phyloP scores from a whole-genome alignment of 2,888 invertebrate species.

The Imbricaverruca yamaguchii region DNA sequence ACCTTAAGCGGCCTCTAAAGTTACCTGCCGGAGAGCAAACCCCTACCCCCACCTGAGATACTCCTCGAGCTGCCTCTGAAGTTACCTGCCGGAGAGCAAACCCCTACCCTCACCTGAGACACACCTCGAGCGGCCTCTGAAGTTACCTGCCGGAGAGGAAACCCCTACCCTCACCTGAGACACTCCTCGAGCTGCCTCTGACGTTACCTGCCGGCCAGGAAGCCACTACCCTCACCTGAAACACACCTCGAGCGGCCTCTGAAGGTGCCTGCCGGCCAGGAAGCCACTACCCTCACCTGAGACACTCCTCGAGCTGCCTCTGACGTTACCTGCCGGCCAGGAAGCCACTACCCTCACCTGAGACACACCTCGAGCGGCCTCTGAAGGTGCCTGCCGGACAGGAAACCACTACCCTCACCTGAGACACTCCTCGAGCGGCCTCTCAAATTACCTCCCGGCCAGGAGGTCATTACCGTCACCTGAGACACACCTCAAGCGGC shows the following conservation, averaged over 20 bases:
- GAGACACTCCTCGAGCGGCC: not conserved
- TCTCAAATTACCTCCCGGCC: too few species aligned
- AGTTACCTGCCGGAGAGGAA: constrained; percentile 54
- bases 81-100: not conserved
- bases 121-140: too few species aligned
- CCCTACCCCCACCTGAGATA: constrained; percentile 44
- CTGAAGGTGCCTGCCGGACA: constrained; percentile 45
- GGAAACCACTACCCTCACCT: constrained; percentile 44
- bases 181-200: constrained; percentile 43
- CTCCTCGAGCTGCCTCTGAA: constrained; percentile 34
- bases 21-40: constrained; percentile 55
- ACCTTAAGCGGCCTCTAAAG: constrained; percentile 41
- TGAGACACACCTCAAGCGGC: constrained; percentile 40
- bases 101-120: constrained; percentile 51
- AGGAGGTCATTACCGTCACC: constrained; percentile 39
- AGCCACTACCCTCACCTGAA: constrained; percentile 42
- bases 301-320: too few species aligned
- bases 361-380: constrained; percentile 42
- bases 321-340: constrained; percentile 54
- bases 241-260: not conserved
- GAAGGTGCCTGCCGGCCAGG: too few species aligned
- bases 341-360: constrained; percentile 46
- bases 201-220: constrained; percentile 46
- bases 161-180: constrained; percentile 45
- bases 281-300: too few species aligned